Conservation (phyloP, 2,113 vertebrate genomes). For the Mus pahari region DNA sequence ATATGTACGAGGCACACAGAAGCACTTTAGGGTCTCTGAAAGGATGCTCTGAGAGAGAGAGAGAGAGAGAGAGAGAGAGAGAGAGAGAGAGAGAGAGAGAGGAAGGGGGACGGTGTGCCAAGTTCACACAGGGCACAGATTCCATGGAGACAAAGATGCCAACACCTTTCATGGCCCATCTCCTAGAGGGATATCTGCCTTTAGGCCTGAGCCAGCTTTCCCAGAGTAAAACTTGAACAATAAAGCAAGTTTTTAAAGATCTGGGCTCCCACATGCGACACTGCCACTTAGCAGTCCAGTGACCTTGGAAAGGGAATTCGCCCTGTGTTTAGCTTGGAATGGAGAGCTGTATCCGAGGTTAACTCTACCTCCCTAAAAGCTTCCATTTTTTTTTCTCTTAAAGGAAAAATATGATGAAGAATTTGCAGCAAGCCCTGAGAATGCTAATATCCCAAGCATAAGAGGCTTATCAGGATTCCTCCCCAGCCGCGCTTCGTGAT, state of each 20-base stretch:
- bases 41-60: not conserved
- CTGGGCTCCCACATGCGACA: not conserved
- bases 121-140: not conserved
- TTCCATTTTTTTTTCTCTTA: not conserved
- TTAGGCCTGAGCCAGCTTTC: conserved; percentile 3
- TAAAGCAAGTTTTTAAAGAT: not conserved
- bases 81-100: too few relatives aligned
- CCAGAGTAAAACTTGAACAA: not conserved
- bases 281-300: not conserved
- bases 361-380: not conserved
- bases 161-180: accelerated
- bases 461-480: conserved; percentile 5
- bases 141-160: accelerated
- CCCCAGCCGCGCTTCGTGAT: not conserved
- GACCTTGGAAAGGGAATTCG: not conserved
- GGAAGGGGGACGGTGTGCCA: not conserved
- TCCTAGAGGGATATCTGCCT: accelerated
- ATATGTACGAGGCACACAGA: conserved; percentile 72
- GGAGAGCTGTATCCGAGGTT: not conserved
- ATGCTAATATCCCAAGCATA: not conserved
- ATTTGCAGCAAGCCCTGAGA: not conserved
- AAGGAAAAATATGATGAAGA: not conserved
- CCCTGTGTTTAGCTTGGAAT: not conserved
- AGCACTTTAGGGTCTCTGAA: conserved; percentile 72
- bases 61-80: too few relatives aligned